Base-by-base conservation (phyloP, 2,888 invertebrate genomes). In the Catotricha subobsoleta region DNA sequence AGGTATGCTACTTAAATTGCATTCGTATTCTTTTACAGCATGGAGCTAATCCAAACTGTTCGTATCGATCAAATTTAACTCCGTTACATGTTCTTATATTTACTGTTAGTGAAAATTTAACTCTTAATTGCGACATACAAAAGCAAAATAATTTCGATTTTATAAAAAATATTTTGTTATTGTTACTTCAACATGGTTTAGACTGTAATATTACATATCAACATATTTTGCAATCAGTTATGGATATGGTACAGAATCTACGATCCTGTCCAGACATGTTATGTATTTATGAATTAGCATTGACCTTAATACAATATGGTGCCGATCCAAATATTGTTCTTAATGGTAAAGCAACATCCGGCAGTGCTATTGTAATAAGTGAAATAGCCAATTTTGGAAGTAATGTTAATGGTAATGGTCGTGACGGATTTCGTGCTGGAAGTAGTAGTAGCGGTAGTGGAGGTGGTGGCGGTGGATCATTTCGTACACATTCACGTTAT, bases 21-120 rank as follows among this genome's bases (percentile, higher is more conserved):
- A 72, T 81, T 40, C 66, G 74, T 35, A 71, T 77, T 37, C 62
- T 81, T 19, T 60, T 80, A 48, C 71, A 75, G 52, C 68, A 75
- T 53, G 79, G 80, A 46, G 80, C 80, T 20, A 75, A 77, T 56
- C 75, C 78, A 27, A 80, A 80, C 56, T 79, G 80, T 57, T 71
- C 72, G 45, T 75, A 76, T 52, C 66, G 74, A 28, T 68, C 72
- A 41, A 75, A 77, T 55, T 58, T 79, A 38, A 78, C 77, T 3
- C 78, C 78, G 1, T 59, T 79, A 31, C 74, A 77, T 55, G 74
- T 79, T 43, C 63, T 80, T 50, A 71, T 79, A 54, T 76, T 78
- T 60, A 76, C 74, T 40, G 76, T 74, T 48, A 74, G 73, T 45
- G 77, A 76, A 57, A 77, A 75, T 51, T 75, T 78, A 52, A 75